Conservation (phyloP, 2,888 invertebrate species). For the Brachylomia viminalis region DNA sequence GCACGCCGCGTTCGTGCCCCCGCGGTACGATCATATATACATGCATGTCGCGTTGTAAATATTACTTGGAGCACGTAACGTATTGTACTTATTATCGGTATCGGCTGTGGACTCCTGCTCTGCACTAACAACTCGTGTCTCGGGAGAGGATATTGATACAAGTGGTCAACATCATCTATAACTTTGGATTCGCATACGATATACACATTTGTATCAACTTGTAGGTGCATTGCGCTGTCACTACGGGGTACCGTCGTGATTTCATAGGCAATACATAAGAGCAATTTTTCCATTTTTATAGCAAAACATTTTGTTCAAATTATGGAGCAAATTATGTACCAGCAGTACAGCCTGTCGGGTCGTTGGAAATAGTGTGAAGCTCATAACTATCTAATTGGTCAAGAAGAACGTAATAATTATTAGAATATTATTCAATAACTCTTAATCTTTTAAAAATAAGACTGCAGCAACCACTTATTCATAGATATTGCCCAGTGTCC, state of each 20-base stretch:
- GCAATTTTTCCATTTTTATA: constrained; percentile 34
- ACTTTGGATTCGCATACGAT: not conserved
- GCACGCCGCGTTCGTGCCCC: constrained; percentile 57
- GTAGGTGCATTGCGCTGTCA: constrained; percentile 18
- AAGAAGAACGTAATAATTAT: not conserved
- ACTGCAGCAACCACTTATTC: constrained; percentile 23
- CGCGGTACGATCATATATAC: constrained; percentile 68
- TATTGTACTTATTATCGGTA: constrained; percentile 48
- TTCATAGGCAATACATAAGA: constrained; percentile 18
- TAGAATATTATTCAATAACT: not conserved
- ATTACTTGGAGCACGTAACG: constrained; percentile 48
- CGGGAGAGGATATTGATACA: not conserved
- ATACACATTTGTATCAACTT: constrained; percentile 6
- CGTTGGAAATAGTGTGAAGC: constrained; percentile 10
- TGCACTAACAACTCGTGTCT: constrained; percentile 2
- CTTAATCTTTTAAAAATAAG: not conserved
- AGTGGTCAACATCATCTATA: not conserved
- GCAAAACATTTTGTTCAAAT: constrained; percentile 3
- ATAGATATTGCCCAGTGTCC: constrained; percentile 3
- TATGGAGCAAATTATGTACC: constrained; percentile 20
- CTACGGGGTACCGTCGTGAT: constrained; percentile 25
- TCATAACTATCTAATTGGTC: not conserved
- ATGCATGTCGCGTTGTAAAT: constrained; percentile 79
- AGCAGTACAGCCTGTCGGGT: constrained; percentile 13
- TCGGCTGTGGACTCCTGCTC: constrained; percentile 40